These are phyloP conservation scores for Saccopteryx leptura DNA, from an alignment of 2,113 vertebrate species.

Conservation along the genomic window DNA sequence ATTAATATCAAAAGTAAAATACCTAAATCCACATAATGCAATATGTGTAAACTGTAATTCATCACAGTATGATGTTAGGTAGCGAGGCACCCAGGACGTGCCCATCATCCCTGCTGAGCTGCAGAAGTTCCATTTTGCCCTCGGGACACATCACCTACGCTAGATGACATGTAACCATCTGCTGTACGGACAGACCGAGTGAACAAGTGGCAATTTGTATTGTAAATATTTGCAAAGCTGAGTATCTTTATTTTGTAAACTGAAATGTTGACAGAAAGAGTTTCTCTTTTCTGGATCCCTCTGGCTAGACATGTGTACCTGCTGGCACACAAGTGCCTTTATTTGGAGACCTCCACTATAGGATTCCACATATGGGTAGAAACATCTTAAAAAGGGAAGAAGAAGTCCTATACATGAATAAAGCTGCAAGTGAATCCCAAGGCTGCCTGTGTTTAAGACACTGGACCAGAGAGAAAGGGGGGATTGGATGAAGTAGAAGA, in stretches of 20 bases:
- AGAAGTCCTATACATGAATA: background rate
- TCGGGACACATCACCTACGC: background rate
- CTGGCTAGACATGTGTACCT: background rate
- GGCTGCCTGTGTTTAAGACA: background rate
- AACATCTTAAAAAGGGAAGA: background rate
- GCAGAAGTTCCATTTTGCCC: background rate
- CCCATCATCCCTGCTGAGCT: background rate
- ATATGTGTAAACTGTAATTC: background rate
- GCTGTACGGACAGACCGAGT: background rate
- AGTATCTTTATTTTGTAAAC: background rate
- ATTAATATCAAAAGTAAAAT: conserved; percentile 54
- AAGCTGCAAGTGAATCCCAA: background rate
- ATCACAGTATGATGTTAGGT: background rate
- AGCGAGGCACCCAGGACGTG: background rate
- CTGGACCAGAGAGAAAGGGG: background rate
- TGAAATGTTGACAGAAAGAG: background rate
- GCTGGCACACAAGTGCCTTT: background rate
- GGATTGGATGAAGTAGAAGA: background rate
- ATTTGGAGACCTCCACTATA: background rate
- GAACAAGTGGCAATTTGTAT: background rate
- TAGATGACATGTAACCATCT: background rate
- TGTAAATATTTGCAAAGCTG: conserved; percentile 40
- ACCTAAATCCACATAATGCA: background rate
- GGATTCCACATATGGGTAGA: background rate
- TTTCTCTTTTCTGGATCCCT: background rate